Conservation (phyloP, 2,888 invertebrate genomes). For the Urechis unicinctus region DNA sequence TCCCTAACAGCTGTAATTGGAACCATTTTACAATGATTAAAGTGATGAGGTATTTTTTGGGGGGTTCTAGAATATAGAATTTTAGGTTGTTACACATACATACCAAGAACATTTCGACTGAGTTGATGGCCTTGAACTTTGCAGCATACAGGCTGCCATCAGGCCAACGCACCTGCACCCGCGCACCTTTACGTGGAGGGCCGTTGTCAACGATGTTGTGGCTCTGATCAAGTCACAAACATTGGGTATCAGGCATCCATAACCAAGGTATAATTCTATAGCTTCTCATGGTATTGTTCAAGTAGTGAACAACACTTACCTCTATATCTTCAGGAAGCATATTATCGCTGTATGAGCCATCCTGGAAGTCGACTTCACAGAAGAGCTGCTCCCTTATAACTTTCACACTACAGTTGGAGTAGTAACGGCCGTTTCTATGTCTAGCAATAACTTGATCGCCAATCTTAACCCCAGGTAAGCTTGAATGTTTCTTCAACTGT, state of each 20-base stretch:
- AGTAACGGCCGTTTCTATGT: conserved; percentile 60
- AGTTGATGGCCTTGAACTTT: conserved; percentile 37
- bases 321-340: conserved; percentile 57
- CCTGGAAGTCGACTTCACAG: conserved; percentile 61
- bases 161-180: conserved; percentile 57
- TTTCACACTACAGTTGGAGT: conserved; percentile 56
- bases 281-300: neutral
- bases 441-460: conserved; percentile 59
- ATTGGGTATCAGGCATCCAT: neutral
- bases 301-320: too few relatives aligned
- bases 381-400: conserved; percentile 54
- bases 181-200: conserved; percentile 52
- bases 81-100: too few relatives aligned
- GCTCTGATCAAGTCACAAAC: conserved; percentile 24
- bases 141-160: conserved; percentile 50
- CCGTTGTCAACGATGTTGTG: conserved; percentile 31
- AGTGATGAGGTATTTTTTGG: too few relatives aligned
- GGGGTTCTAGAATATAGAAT: too few relatives aligned
- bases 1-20: too few relatives aligned
- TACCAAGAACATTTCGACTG: conserved; percentile 34
- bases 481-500: conserved; percentile 7
- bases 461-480: conserved; percentile 33
- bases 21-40: too few relatives aligned
- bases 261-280: neutral
- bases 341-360: conserved; percentile 59